Percentiles rank a stretch among this genome's conserved stretches.
phyloP scores from a whole-genome alignment of 2,888 invertebrate species.

The Euspilapteryx auroguttella region DNA sequence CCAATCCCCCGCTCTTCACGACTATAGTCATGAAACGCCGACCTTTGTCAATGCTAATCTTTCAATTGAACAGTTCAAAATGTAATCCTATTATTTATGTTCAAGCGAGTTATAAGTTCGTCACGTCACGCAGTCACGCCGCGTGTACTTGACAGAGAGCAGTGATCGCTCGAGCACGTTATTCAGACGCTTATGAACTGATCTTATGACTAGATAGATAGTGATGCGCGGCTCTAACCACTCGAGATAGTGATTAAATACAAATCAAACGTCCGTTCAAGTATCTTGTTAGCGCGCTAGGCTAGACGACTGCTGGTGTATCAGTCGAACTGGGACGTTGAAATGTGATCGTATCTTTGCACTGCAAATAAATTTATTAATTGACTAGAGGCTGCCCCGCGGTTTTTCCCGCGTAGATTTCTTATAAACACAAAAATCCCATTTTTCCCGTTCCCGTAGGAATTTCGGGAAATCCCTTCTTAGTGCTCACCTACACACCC shows the following conservation, averaged over 20 bases:
- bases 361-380: too few relatives aligned
- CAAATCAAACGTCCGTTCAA: slow-evolving; percentile 9
- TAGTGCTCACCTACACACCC: too few relatives aligned
- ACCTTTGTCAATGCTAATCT: slow-evolving; percentile 20
- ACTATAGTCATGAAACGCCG: slow-evolving; percentile 7
- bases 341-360: too few relatives aligned
- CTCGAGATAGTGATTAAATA: slow-evolving; percentile 10
- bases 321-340: too few relatives aligned
- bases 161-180: slow-evolving; percentile 7
- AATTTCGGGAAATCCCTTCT: too few relatives aligned
- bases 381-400: too few relatives aligned
- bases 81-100: slow-evolving; percentile 11
- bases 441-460: too few relatives aligned
- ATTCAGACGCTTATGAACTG: too few relatives aligned
- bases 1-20: slow-evolving; percentile 16
- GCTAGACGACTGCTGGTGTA: too few relatives aligned
- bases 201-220: slow-evolving; percentile 1
- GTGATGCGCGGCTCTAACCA: background rate
- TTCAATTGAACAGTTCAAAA: slow-evolving; percentile 18
- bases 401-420: too few relatives aligned
- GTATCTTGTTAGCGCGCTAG: slow-evolving; percentile 7
- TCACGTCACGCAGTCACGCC: slow-evolving; percentile 8
- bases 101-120: too few relatives aligned
- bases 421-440: too few relatives aligned
- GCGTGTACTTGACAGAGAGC: slow-evolving; percentile 3